Evolutionary conservation across 2,888 invertebrate genomes (phyloP), one percentile per base, ranked within the genome.

Genomic region (Lissocephala sabroskyi): DNA sequence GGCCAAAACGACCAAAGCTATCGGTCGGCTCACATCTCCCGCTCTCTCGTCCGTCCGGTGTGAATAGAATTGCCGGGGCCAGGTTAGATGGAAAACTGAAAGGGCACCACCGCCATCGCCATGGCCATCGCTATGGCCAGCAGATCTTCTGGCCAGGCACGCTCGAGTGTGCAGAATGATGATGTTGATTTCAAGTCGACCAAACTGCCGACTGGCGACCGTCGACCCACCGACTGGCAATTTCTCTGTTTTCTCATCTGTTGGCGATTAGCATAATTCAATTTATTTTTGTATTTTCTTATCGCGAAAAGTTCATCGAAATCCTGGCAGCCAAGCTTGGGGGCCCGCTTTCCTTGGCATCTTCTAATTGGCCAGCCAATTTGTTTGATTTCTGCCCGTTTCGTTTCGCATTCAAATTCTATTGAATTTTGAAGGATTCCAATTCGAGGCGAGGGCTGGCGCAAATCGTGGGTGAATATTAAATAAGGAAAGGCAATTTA

Each of bases 101-200:
- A 16, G 19, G 18, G 18, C 17, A 7, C 19, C 37, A 18, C 10
- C 37, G 19, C 18, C 11, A 37, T 30, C 30, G 30, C n/a, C n/a
- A 30, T 7, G 39, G 17, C 7, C 4, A 32, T 48, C 17, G 17
- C 36, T 23, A 44, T 7, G 9, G n/a, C n/a, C n/a, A n/a, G n/a
- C 23, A 23, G 23, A 23, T 23, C 23, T n/a, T n/a, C n/a, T n/a
- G 18, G 7, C 10, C 35, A 35, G 13, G 59, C 59, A 59, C 61
- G 63, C 61, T 67, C 56, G 63, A 68, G 63, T 65, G 74, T 67
- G 52, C 63, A 73, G 65, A 63, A 61, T 57, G 59, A 73, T 73
- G 23, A 23, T 23, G 23, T 5, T 23, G n/a, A 68, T 67, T 55
- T 48, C 54, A 43, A 52, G 41, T 7, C 23, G 3, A 23, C 23